Evolutionary conservation across 2,113 vertebrate species (phyloP).

Genomic region (Stegastes partitus): DNA sequence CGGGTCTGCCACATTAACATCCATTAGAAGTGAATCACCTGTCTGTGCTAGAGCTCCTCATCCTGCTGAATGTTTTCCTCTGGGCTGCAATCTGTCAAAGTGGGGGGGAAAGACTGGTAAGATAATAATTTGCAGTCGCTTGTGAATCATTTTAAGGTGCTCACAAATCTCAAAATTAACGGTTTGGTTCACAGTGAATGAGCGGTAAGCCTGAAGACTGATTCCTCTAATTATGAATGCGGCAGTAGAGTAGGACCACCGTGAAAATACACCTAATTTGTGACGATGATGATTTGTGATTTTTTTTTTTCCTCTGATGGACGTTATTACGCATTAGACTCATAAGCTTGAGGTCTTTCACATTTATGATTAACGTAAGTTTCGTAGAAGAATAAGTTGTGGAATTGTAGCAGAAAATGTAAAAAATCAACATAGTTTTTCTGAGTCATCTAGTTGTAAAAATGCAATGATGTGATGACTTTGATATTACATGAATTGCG

Average conservation of each 20-base stretch:
- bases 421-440: background rate
- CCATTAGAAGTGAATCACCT: slow-evolving; percentile 77
- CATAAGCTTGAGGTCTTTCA: slow-evolving; percentile 1
- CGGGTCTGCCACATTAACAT: slow-evolving; percentile 72
- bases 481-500: slow-evolving; percentile 30
- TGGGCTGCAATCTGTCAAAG: slow-evolving; percentile 61
- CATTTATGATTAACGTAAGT: too few relatives aligned
- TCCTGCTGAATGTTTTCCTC: slow-evolving; percentile 59
- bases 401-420: background rate
- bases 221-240: slow-evolving; percentile 32
- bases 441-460: slow-evolving; percentile 10
- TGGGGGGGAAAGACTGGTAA: slow-evolving; percentile 12
- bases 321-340: slow-evolving; percentile 39
- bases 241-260: background rate
- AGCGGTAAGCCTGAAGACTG: slow-evolving; percentile 27
- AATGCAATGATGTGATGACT: slow-evolving; percentile 27
- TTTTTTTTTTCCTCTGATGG: slow-evolving; percentile 19
- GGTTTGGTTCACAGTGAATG: slow-evolving; percentile 31
- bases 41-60: slow-evolving; percentile 56
- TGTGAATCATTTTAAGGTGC: slow-evolving; percentile 40
- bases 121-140: slow-evolving; percentile 45
- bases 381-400: too few relatives aligned
- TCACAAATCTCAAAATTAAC: slow-evolving; percentile 45
- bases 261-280: slow-evolving; percentile 17
- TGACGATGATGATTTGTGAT: slow-evolving; percentile 3